Conservation (phyloP, 1,140 invertebrate genomes). For the Procambarus clarkii region DNA sequence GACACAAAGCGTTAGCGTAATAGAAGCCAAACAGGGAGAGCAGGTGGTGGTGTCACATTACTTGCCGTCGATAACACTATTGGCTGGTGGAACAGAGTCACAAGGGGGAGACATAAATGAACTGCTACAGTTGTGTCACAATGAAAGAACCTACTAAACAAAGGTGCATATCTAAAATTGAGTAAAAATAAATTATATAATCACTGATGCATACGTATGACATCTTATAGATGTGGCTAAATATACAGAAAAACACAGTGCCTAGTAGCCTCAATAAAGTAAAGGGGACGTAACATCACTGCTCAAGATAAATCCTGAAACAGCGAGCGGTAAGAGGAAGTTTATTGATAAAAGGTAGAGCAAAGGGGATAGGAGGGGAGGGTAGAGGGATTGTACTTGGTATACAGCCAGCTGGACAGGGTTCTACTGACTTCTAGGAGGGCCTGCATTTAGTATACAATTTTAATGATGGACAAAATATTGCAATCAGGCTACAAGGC, state of each 20-base stretch:
- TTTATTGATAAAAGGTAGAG: not conserved
- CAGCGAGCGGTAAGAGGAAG: slow-evolving; percentile 5
- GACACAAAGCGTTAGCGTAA: not conserved
- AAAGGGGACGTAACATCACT: slow-evolving; percentile 30
- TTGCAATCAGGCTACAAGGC: slow-evolving; percentile 65
- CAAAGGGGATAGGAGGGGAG: slow-evolving; percentile 13
- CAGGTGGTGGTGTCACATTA: slow-evolving; percentile 32
- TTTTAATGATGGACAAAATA: slow-evolving; percentile 62
- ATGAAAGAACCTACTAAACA: slow-evolving; percentile 65
- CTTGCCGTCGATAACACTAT: slow-evolving; percentile 59
- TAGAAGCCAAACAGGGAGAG: not conserved
- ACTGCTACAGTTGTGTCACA: slow-evolving; percentile 57
- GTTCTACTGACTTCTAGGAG: slow-evolving; percentile 58
- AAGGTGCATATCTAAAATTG: slow-evolving; percentile 65
- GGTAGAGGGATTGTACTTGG: slow-evolving; percentile 56
- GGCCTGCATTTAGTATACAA: slow-evolving; percentile 60
- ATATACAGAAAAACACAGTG: slow-evolving; percentile 68
- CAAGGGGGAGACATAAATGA: slow-evolving; percentile 66
- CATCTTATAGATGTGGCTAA: slow-evolving; percentile 68
- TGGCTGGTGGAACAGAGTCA: slow-evolving; percentile 67
- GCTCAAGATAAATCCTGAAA: slow-evolving; percentile 15
- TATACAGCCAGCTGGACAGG: slow-evolving; percentile 65
- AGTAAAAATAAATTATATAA: slow-evolving; percentile 71
- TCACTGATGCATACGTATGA: slow-evolving; percentile 65
- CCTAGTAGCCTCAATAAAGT: slow-evolving; percentile 65